Evolutionary conservation across 92 coral and sea anemone genomes (phyloP), one percentile per base, ranked within the genome.

Genomic region (Montipora capitata): DNA sequence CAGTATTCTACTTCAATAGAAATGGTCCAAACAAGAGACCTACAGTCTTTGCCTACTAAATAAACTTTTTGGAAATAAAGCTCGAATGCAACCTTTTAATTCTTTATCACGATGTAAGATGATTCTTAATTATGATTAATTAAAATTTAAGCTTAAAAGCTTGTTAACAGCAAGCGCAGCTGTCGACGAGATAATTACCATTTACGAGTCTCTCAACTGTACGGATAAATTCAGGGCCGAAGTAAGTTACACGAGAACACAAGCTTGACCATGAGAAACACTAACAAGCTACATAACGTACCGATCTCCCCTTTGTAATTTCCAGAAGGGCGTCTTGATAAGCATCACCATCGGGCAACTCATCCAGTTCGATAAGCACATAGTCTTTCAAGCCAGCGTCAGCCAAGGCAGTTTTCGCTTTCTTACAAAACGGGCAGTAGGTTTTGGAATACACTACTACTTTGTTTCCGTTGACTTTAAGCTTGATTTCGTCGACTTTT

Each of bases 401-500:
- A 2, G 89, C 69, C 7, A 97, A 59, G 2, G 95, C 94, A 2
- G 44, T 6, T 82, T 97, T 97, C 5, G 96, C 98, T 93, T 17
- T 95, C 7, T 63, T 85, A 58, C 99, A 97, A 68, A 51, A 92
- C 2, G 99, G 98, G 39, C 99, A 97, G 83, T 95, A 94, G 5
- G 93, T 84, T 77, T 95, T 95, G 5, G 99, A 97, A 88, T 95
- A 97, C 12, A 97, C 95, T 0, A 88, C 97, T 40, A 97, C 95
- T 82, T 97, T 97, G 88, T 94, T 76, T 5, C 85, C 69, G 13
- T 78, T 83, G 17, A 87, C 89, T 62, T 59, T 45, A 8, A 40
- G 71, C 18, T 83, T 83, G 56, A 72, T 63, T 40, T 72, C 48
- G 16, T 59, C 59, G 41, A 83, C 57, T 18, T 82, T 82, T 2